phyloP scores from a whole-genome alignment of 2,113 vertebrate species.

The Tauraco erythrolophus region DNA sequence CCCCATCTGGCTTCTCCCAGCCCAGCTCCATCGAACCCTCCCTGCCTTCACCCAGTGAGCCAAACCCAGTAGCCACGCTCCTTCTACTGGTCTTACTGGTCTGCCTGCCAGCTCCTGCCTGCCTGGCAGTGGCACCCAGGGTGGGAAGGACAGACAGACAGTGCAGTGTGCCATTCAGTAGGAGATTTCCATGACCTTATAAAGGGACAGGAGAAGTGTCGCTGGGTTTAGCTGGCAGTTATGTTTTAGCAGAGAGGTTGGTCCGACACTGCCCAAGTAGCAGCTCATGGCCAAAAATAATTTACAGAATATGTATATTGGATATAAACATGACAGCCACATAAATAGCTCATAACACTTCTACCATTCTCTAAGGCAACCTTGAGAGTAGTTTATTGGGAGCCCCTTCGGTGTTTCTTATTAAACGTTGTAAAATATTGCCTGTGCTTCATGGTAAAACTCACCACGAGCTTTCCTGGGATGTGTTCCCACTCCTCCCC shows the following conservation, averaged over 20 bases:
- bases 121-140: background rate
- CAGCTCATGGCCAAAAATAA: background rate
- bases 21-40: accelerated
- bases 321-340: background rate
- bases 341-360: background rate
- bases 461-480: background rate
- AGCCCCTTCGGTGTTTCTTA: background rate
- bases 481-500: background rate
- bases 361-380: background rate
- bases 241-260: background rate
- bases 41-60: background rate
- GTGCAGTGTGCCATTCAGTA: background rate
- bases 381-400: background rate
- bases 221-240: background rate
- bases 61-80: background rate
- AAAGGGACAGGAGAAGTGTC: background rate
- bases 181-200: background rate
- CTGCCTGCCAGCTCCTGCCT: background rate
- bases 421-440: background rate
- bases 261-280: background rate
- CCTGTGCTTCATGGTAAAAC: background rate
- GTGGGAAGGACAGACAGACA: background rate
- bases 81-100: constrained; percentile 23
- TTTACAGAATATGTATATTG: no score
- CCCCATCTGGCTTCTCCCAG: background rate